Evolutionary conservation across 1,140 invertebrate species (phyloP).

Genomic region (Formica exsecta): DNA sequence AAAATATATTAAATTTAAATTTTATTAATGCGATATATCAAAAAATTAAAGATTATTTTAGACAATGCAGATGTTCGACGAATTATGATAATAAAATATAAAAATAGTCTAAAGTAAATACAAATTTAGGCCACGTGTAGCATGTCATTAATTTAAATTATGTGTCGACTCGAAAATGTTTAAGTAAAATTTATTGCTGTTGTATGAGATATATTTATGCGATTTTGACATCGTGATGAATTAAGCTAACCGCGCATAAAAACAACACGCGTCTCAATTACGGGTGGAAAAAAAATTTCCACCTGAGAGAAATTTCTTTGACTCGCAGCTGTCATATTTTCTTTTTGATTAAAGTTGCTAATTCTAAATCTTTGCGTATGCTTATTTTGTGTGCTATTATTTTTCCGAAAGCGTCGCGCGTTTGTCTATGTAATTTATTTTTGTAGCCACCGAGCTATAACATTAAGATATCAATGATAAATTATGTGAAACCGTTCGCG

Average conservation of each 20-base stretch:
- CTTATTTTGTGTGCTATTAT: slow-evolving; percentile 24
- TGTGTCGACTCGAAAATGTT: not conserved
- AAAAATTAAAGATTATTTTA: not conserved
- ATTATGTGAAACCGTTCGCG: not conserved
- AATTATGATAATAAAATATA: not conserved
- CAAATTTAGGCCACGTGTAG: not conserved
- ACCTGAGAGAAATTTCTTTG: slow-evolving; percentile 28
- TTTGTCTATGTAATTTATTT: slow-evolving; percentile 54
- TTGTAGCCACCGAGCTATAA: not conserved
- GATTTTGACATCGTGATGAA: not conserved
- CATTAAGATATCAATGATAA: slow-evolving; percentile 23
- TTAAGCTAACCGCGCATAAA: slow-evolving; percentile 4
- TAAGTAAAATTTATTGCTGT: slow-evolving; percentile 27
- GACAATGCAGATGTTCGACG: not conserved
- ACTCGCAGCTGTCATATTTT: slow-evolving; percentile 38
- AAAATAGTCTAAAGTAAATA: not conserved
- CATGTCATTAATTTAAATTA: slow-evolving; percentile 19
- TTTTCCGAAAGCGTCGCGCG: slow-evolving; percentile 40
- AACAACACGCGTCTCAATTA: slow-evolving; percentile 28
- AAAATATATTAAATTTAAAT: too few species aligned
- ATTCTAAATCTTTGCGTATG: slow-evolving; percentile 46
- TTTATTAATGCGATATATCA: too few species aligned
- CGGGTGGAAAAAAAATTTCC: not conserved
- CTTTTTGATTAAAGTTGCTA: slow-evolving; percentile 53
- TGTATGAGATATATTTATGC: slow-evolving; percentile 10